Conservation (phyloP, 2,888 invertebrate species). For the Thecocarcelia acutangulata region DNA sequence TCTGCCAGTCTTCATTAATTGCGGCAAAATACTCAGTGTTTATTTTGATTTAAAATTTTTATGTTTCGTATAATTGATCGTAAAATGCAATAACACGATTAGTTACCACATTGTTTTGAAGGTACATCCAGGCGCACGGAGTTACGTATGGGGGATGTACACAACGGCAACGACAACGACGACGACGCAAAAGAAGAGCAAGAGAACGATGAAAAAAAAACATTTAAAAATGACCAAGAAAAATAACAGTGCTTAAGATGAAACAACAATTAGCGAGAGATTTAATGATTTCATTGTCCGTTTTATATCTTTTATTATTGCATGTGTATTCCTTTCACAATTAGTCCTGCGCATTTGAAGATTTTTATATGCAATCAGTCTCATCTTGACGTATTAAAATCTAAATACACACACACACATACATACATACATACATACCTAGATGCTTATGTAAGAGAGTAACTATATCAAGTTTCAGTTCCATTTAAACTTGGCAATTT, state of each 20-base stretch:
- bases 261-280: slow-evolving; percentile 70
- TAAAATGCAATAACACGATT: slow-evolving; percentile 59
- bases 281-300: slow-evolving; percentile 80
- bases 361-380: slow-evolving; percentile 46
- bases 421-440: neutral
- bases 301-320: slow-evolving; percentile 71
- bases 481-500: slow-evolving; percentile 72
- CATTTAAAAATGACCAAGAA: neutral
- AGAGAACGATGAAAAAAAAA: neutral
- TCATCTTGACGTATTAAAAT: slow-evolving; percentile 18
- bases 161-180: too few relatives aligned
- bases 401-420: neutral
- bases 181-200: neutral
- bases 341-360: slow-evolving; percentile 38
- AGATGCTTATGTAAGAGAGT: neutral
- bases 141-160: neutral
- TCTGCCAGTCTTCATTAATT: slow-evolving; percentile 31
- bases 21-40: slow-evolving; percentile 38
- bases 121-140: neutral
- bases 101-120: slow-evolving; percentile 24
- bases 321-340: slow-evolving; percentile 24
- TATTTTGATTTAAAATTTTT: slow-evolving; percentile 43
- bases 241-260: slow-evolving; percentile 24
- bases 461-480: slow-evolving; percentile 23
- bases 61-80: slow-evolving; percentile 51